Evolutionary conservation across 2,888 invertebrate genomes (phyloP).

Genomic region (Watsonalla binaria): DNA sequence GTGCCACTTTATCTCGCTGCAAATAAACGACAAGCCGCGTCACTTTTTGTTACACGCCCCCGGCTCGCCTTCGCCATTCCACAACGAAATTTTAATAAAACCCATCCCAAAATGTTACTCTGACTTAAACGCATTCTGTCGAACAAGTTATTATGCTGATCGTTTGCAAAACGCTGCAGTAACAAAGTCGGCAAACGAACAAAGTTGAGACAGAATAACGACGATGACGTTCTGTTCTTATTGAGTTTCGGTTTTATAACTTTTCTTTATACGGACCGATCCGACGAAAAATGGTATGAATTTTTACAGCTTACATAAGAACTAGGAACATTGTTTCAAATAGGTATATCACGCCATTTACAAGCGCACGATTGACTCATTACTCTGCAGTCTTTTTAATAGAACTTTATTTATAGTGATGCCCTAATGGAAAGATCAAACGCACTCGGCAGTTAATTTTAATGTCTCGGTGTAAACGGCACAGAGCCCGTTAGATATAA

Average conservation of each 20-base stretch:
- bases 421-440: slow-evolving; percentile 78
- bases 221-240: slow-evolving; percentile 30
- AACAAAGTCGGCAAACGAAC: slow-evolving; percentile 21
- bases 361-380: slow-evolving; percentile 53
- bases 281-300: slow-evolving; percentile 16
- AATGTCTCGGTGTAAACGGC: slow-evolving; percentile 72
- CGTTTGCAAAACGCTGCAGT: slow-evolving; percentile 33
- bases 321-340: slow-evolving; percentile 44
- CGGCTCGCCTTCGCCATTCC: slow-evolving; percentile 29
- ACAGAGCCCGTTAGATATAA: slow-evolving; percentile 67
- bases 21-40: slow-evolving; percentile 52
- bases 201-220: slow-evolving; percentile 16
- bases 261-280: slow-evolving; percentile 16
- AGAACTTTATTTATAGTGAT: slow-evolving; percentile 65
- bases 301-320: slow-evolving; percentile 10
- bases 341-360: slow-evolving; percentile 26
- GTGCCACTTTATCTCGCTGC: slow-evolving; percentile 57
- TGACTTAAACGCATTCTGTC: slow-evolving; percentile 33
- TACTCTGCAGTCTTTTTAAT: slow-evolving; percentile 58
- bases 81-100: slow-evolving; percentile 49
- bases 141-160: slow-evolving; percentile 33
- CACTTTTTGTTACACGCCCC: slow-evolving; percentile 47
- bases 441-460: slow-evolving; percentile 72
- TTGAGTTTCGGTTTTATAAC: slow-evolving; percentile 22
- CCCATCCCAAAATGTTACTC: slow-evolving; percentile 41